These are phyloP conservation scores for Antheraea assamensis DNA, from an alignment of 2,888 invertebrate genomes.

Conservation along the genomic window DNA sequence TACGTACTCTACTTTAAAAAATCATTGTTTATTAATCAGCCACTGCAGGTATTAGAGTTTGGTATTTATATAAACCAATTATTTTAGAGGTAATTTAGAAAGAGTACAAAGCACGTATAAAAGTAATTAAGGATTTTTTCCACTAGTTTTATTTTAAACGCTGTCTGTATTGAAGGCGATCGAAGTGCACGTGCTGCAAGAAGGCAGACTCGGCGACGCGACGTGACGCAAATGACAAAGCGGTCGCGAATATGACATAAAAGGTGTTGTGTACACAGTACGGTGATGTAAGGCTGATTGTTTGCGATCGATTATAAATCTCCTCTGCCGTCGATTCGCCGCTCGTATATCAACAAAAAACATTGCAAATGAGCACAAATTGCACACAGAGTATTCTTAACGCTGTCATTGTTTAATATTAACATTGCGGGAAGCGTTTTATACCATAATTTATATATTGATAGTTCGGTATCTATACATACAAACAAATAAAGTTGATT, in stretches of 20 bases:
- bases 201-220: slow-evolving; percentile 3
- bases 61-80: neutral
- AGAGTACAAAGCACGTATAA: neutral
- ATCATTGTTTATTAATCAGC: neutral
- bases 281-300: neutral
- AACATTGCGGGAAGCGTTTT: neutral
- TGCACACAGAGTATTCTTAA: neutral
- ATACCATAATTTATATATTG: no score
- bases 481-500: no score
- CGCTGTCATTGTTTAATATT: no score
- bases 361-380: neutral
- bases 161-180: neutral
- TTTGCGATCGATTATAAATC: neutral
- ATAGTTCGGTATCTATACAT: no score
- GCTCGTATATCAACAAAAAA: neutral
- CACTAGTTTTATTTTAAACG: neutral
- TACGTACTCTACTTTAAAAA: neutral
- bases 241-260: slow-evolving; percentile 12
- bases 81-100: neutral
- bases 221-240: slow-evolving; percentile 19
- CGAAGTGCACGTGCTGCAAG: slow-evolving; percentile 16
- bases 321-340: neutral
- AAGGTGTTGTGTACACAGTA: neutral
- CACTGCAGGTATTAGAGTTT: neutral
- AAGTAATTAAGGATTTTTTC: neutral